Percentiles rank a stretch among this genome's conserved stretches.
Evolutionary conservation across 2,888 invertebrate genomes (phyloP).

Genomic region (Linyphia triangularis): DNA sequence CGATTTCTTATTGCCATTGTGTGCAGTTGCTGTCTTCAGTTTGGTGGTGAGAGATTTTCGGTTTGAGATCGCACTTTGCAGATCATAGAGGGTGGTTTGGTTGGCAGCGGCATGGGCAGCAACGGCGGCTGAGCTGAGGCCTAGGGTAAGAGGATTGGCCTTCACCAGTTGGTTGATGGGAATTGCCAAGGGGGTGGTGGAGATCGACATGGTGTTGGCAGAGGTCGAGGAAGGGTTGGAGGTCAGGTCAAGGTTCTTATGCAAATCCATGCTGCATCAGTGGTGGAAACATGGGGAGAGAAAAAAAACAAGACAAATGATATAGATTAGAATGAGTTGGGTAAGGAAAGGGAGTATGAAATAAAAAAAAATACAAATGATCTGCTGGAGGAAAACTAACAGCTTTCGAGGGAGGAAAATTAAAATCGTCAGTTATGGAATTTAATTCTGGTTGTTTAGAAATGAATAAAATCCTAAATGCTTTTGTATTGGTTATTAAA

Average conservation of each 20-base stretch:
- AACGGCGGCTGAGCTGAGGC: conserved; percentile 69
- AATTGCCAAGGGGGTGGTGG: conserved; percentile 75
- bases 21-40: conserved; percentile 62
- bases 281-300: conserved; percentile 72
- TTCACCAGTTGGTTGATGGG: conserved; percentile 75
- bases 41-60: conserved; percentile 72
- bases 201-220: conserved; percentile 75
- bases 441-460: neutral
- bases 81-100: conserved; percentile 69
- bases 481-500: no score
- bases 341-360: conserved; percentile 72
- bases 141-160: conserved; percentile 73
- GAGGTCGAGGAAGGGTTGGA: conserved; percentile 76
- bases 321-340: conserved; percentile 75
- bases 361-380: conserved; percentile 48
- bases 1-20: conserved; percentile 72
- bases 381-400: conserved; percentile 54
- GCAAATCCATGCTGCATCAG: conserved; percentile 93
- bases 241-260: conserved; percentile 84
- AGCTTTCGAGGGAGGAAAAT: conserved; percentile 38
- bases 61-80: conserved; percentile 61
- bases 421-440: neutral
- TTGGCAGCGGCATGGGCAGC: conserved; percentile 67
- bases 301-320: conserved; percentile 75
- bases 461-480: no score